Evolutionary conservation across 2,888 invertebrate genomes (phyloP).

Genomic region (Tetanocera ferruginea): DNA sequence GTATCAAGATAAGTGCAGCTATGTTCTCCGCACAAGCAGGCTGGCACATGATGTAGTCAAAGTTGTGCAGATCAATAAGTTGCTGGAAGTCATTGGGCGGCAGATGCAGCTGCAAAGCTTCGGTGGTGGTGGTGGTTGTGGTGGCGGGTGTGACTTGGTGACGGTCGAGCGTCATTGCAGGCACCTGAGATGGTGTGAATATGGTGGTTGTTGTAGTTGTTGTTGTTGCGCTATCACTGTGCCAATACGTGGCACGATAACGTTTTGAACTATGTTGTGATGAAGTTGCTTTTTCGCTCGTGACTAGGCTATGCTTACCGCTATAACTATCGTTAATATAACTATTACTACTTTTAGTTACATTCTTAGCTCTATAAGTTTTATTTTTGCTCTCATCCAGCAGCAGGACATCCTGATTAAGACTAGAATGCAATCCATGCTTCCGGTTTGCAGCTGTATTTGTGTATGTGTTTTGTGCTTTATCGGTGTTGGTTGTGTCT

Average conservation of each 20-base stretch:
- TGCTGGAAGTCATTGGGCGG: conserved; percentile 47
- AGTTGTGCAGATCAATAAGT: conserved; percentile 75
- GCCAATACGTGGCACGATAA: neutral
- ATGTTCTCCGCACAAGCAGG: conserved; percentile 72
- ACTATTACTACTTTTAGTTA: neutral
- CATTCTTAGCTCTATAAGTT: neutral
- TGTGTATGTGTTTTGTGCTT: neutral
- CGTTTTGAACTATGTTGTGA: conserved; percentile 1
- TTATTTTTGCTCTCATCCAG: neutral
- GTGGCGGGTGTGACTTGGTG: conserved; percentile 35
- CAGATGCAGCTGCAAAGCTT: conserved; percentile 42
- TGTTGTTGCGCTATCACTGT: neutral
- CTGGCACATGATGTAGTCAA: conserved; percentile 75
- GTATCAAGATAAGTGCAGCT: conserved; percentile 75
- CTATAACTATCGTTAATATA: conserved; percentile 9
- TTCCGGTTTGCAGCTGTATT: neutral
- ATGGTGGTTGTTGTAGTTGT: conserved; percentile 4
- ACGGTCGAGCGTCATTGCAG: conserved; percentile 27
- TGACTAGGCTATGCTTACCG: neutral
- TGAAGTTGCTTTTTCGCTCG: neutral
- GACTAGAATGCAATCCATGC: neutral
- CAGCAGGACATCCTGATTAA: neutral
- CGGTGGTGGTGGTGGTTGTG: conserved; percentile 40
- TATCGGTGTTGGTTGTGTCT: conserved; percentile 19
- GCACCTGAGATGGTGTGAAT: conserved; percentile 38